A percentile compares a stretch with the other conserved stretches of the same genome.
Evolutionary conservation across 2,113 vertebrate genomes (phyloP).

Genomic region (Podarcis cretensis): DNA sequence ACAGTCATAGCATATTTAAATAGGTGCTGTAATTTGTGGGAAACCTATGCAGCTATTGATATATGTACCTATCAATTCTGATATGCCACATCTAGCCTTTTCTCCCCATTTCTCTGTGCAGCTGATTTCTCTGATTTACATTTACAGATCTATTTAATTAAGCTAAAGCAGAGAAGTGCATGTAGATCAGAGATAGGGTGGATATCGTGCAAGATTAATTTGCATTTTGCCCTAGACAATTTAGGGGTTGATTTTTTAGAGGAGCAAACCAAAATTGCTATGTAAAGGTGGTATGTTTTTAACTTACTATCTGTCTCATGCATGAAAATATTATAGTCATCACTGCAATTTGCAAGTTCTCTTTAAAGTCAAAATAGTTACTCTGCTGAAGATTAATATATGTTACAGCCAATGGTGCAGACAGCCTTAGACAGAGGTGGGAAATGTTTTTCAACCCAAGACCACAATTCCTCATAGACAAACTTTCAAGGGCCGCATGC

Average conservation of each 20-base stretch:
- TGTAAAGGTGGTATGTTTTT: neutral
- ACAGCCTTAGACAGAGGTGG: neutral
- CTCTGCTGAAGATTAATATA: neutral
- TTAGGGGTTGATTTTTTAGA: neutral
- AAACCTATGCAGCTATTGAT: neutral
- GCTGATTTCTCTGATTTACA: neutral
- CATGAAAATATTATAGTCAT: neutral
- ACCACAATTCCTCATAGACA: too few species aligned
- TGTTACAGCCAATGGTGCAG: neutral
- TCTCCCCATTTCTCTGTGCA: neutral
- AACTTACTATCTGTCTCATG: neutral
- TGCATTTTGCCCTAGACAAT: neutral
- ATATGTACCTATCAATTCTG: neutral
- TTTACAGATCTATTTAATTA: neutral
- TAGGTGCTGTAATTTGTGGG: neutral
- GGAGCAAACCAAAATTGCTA: neutral
- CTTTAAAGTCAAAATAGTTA: neutral
- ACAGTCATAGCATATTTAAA: neutral
- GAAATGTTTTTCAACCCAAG: too few species aligned
- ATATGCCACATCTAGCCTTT: neutral
- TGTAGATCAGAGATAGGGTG: neutral
- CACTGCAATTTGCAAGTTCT: neutral
- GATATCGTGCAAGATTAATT: neutral
- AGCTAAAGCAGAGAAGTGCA: neutral
- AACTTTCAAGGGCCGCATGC: too few species aligned